Percentiles rank a stretch among this genome's conserved stretches.
phyloP scores from a whole-genome alignment of 2,888 invertebrate species.

The Cryptus viduatorius region DNA sequence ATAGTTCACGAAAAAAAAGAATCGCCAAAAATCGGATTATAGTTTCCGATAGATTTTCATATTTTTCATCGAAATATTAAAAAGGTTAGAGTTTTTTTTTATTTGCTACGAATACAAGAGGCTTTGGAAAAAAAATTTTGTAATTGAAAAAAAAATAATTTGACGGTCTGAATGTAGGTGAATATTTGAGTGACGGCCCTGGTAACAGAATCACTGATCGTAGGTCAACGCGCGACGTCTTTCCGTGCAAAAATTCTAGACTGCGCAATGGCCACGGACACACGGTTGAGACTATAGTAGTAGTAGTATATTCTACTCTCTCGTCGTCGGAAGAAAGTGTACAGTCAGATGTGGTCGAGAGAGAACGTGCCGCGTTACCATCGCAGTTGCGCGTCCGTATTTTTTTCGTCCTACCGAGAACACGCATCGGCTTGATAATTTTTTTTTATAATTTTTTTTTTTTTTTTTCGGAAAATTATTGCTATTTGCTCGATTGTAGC shows the following conservation, averaged over 20 bases:
- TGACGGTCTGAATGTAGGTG: background rate
- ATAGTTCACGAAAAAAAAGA: background rate
- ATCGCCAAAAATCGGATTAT: no score
- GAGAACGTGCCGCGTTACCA: constrained; percentile 47
- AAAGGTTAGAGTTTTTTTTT: background rate
- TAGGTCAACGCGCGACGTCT: constrained; percentile 64
- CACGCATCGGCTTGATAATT: background rate
- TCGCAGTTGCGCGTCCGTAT: constrained; percentile 42
- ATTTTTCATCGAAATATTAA: background rate
- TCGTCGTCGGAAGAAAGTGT: constrained; percentile 54
- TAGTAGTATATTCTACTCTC: constrained; percentile 36
- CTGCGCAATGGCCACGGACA: constrained; percentile 68
- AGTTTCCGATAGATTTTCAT: background rate
- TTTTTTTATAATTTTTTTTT: background rate
- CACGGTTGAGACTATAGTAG: constrained; percentile 65
- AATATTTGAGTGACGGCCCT: constrained; percentile 21
- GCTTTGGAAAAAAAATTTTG: background rate
- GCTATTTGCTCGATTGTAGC: no score
- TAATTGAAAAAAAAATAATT: background rate
- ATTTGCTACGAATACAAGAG: no score
- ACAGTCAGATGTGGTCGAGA: constrained; percentile 58
- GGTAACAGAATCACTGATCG: constrained; percentile 60
- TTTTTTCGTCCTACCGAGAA: constrained; percentile 2
- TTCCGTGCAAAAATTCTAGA: constrained; percentile 61
- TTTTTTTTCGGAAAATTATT: background rate